Evolutionary conservation across 2,113 vertebrate species (phyloP).

Genomic region (Aptenodytes forsteri): DNA sequence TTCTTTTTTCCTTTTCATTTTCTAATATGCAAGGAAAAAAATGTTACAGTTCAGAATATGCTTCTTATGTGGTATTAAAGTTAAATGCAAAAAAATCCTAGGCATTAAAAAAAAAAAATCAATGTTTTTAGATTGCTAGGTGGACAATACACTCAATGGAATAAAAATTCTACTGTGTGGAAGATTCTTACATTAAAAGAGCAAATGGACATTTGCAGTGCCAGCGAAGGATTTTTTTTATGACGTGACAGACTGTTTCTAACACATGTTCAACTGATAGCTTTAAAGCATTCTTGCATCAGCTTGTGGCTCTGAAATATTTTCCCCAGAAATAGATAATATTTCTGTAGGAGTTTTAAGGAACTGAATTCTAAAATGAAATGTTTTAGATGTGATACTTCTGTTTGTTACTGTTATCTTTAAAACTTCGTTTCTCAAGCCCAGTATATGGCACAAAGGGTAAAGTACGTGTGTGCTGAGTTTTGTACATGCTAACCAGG

Average conservation of each 20-base stretch:
- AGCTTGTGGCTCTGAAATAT: background rate
- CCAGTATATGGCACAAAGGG: background rate
- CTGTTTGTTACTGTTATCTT: background rate
- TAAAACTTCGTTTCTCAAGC: background rate
- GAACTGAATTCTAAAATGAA: background rate
- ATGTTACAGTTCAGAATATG: background rate
- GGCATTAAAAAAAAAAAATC: background rate
- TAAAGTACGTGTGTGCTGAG: background rate
- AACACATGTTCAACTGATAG: background rate
- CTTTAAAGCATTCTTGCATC: background rate
- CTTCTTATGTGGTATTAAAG: background rate
- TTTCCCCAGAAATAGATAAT: background rate
- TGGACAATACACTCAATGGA: background rate
- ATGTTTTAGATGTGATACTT: background rate
- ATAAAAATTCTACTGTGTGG: background rate
- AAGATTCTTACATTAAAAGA: background rate
- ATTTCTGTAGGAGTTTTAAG: background rate
- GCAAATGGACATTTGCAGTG: background rate
- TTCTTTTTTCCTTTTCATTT: background rate
- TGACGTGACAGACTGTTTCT: background rate
- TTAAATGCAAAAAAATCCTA: background rate
- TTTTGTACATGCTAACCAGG: background rate
- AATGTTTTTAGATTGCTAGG: background rate
- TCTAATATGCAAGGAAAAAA: background rate
- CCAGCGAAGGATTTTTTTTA: background rate